Conservation (phyloP, 1,140 invertebrate species). For the Psix sp. region DNA sequence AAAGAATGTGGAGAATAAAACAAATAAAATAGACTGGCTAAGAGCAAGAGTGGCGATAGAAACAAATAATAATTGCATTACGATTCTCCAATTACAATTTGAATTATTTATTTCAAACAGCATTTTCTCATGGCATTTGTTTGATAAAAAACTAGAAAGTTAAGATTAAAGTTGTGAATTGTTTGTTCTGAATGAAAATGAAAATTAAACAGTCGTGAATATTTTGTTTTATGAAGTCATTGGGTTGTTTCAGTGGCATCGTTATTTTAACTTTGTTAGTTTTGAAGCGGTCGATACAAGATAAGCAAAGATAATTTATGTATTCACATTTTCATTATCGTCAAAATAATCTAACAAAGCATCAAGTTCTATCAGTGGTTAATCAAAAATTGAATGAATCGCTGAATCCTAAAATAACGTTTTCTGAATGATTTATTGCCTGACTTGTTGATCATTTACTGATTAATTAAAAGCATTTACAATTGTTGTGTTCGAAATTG, state of each 20-base stretch:
- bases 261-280: slow-evolving; percentile 20
- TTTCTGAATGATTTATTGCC: too few relatives aligned
- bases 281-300: slow-evolving; percentile 14
- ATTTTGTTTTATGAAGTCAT: slow-evolving; percentile 12
- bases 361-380: slow-evolving; percentile 12
- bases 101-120: slow-evolving; percentile 4
- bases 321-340: slow-evolving; percentile 19
- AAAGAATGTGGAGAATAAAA: slow-evolving; percentile 17
- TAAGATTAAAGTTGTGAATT: too few relatives aligned
- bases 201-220: background rate
- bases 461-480: too few relatives aligned
- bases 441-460: too few relatives aligned
- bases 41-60: slow-evolving; percentile 8
- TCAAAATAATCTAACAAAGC: slow-evolving; percentile 19
- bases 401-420: background rate
- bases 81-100: slow-evolving; percentile 5
- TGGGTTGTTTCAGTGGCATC: slow-evolving; percentile 21
- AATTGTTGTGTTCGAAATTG: too few relatives aligned
- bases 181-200: too few relatives aligned
- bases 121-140: background rate
- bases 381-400: slow-evolving; percentile 12
- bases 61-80: slow-evolving; percentile 14
- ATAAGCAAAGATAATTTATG: slow-evolving; percentile 27
- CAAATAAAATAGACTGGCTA: slow-evolving; percentile 10
- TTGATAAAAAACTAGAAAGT: too few relatives aligned